Evolutionary conservation across 2,888 invertebrate genomes (phyloP).

Genomic region (Subacronicta megacephala): DNA sequence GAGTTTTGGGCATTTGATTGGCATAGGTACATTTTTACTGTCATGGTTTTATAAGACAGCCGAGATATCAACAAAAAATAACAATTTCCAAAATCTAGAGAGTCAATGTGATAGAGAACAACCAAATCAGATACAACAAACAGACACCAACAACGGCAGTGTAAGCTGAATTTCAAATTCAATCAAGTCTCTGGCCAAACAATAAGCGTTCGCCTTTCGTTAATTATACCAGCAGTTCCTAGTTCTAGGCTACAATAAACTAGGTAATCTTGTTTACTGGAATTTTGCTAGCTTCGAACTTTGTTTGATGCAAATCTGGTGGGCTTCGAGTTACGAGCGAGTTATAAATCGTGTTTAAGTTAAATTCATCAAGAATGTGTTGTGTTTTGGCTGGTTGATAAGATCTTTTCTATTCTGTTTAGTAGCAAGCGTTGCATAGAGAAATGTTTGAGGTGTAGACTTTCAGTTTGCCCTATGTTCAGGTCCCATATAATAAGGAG

Average conservation of each 20-base stretch:
- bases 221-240: constrained; percentile 67
- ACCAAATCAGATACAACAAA: constrained; percentile 19
- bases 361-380: constrained; percentile 21
- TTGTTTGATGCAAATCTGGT: constrained; percentile 66
- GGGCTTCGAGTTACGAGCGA: constrained; percentile 33
- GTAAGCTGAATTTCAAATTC: constrained; percentile 58
- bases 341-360: constrained; percentile 32
- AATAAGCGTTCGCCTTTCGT: constrained; percentile 66
- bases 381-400: constrained; percentile 6
- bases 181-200: constrained; percentile 55
- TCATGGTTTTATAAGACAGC: no score
- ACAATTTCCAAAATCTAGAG: no score
- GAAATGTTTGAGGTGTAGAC: no score
- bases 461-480: no score
- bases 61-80: no score
- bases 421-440: no score
- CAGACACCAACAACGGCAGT: constrained; percentile 10
- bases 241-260: constrained; percentile 66
- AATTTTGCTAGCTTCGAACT: constrained; percentile 67
- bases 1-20: no score
- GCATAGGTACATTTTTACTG: no score
- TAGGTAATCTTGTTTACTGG: constrained; percentile 74
- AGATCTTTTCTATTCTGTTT: no score
- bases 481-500: no score
- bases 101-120: no score